Percentiles rank a stretch among this genome's conserved stretches.
phyloP scores from a whole-genome alignment of 2,888 invertebrate genomes.

The Macrosoma leucophasiata region DNA sequence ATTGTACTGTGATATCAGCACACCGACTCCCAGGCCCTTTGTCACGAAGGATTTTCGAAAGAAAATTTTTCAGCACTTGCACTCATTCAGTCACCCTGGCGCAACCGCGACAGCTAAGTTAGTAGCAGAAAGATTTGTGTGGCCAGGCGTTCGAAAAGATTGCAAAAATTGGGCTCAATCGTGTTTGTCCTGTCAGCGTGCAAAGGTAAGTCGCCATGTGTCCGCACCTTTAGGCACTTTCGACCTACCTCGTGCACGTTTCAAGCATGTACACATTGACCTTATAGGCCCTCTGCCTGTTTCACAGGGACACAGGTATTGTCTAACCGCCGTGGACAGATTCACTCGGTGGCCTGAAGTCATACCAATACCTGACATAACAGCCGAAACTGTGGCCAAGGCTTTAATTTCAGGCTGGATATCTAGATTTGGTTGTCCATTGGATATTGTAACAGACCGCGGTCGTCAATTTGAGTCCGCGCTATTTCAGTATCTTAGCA shows the following conservation, averaged over 20 bases:
- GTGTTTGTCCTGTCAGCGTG: slow-evolving; percentile 34
- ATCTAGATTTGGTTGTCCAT: slow-evolving; percentile 42
- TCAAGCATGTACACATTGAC: too few species aligned
- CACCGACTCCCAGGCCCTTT: too few species aligned
- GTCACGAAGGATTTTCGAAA: too few species aligned
- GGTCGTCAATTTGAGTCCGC: background rate
- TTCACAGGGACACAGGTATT: slow-evolving; percentile 33
- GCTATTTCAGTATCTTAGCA: background rate
- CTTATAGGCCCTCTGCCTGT: slow-evolving; percentile 46
- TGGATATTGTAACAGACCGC: slow-evolving; percentile 10
- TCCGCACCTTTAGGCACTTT: slow-evolving; percentile 24
- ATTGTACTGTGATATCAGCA: too few species aligned
- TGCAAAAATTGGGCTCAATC: slow-evolving; percentile 30
- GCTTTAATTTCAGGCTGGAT: slow-evolving; percentile 42
- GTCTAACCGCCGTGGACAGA: slow-evolving; percentile 36
- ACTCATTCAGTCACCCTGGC: background rate
- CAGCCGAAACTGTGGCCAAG: slow-evolving; percentile 34
- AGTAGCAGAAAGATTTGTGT: slow-evolving; percentile 28
- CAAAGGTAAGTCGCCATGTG: slow-evolving; percentile 36
- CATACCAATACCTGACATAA: slow-evolving; percentile 35
- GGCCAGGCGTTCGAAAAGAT: too few species aligned
- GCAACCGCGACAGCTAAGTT: slow-evolving; percentile 20
- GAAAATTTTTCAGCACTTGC: too few species aligned
- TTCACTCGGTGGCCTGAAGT: slow-evolving; percentile 33
- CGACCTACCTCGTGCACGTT: slow-evolving; percentile 24